These are phyloP conservation scores for Maniola jurtina DNA, from an alignment of 1,140 invertebrate species.

Conservation along the genomic window DNA sequence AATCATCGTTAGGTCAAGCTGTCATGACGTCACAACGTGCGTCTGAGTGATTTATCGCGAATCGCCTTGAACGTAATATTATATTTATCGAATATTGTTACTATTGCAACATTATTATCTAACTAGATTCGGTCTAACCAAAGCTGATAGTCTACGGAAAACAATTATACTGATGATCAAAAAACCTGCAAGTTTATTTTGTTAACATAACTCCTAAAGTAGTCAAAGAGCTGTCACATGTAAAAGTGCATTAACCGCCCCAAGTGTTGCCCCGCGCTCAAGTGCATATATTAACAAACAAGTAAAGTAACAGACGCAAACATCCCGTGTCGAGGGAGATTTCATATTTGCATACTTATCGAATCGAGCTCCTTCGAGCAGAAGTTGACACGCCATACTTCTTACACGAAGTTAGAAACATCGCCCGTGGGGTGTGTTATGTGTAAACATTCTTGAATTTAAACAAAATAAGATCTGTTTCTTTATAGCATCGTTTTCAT, in stretches of 20 bases:
- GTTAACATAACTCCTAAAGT: too few species aligned
- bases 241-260: constrained; percentile 13
- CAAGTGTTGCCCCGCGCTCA: constrained; percentile 1
- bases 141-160: too few species aligned
- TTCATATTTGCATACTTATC: constrained; percentile 41
- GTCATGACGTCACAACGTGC: background rate
- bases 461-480: background rate
- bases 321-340: constrained; percentile 25
- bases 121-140: too few species aligned
- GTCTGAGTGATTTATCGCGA: constrained; percentile 1
- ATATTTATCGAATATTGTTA: background rate
- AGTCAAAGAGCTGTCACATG: background rate
- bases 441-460: background rate
- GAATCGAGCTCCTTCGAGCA: constrained; percentile 21
- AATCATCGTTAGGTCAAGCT: constrained; percentile 1
- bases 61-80: background rate
- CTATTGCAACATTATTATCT: too few species aligned
- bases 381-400: constrained; percentile 12
- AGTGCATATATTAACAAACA: constrained; percentile 22
- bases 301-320: constrained; percentile 25
- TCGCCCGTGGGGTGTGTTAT: background rate
- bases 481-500: background rate
- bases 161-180: too few species aligned
- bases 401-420: background rate
- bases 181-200: too few species aligned